These are phyloP conservation scores for Macrostomum cliftonense DNA, from an alignment of 2,888 invertebrate genomes.

Conservation along the genomic window DNA sequence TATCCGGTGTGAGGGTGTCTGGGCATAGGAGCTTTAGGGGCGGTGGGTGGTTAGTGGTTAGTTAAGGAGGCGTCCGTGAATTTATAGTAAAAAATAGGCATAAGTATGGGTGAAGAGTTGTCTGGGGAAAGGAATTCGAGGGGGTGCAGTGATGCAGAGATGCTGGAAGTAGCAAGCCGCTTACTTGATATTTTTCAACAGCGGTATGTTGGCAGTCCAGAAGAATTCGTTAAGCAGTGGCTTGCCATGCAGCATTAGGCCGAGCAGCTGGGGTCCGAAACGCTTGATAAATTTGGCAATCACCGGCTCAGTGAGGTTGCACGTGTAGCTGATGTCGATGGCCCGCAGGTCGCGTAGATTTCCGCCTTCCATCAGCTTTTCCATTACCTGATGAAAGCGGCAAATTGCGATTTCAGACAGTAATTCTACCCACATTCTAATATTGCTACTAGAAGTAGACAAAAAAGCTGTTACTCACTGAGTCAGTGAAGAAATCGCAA, in stretches of 20 bases:
- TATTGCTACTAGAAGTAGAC: not conserved
- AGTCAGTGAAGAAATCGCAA: constrained; percentile 87
- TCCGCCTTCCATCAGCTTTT: constrained; percentile 72
- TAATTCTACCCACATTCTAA: too few species aligned
- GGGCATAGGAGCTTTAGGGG: too few species aligned
- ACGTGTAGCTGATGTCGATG: constrained; percentile 78
- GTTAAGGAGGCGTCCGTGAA: too few species aligned
- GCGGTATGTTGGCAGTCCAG: constrained; percentile 82
- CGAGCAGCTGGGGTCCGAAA: constrained; percentile 69
- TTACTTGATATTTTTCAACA: constrained; percentile 73
- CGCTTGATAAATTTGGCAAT: constrained; percentile 73
- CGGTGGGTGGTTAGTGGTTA: too few species aligned
- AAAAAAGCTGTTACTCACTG: constrained; percentile 40
- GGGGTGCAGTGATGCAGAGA: too few species aligned
- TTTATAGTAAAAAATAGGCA: too few species aligned
- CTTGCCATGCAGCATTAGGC: constrained; percentile 75
- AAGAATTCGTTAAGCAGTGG: constrained; percentile 92
- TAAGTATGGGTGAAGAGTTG: too few species aligned
- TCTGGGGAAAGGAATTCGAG: too few species aligned
- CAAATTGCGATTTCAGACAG: too few species aligned
- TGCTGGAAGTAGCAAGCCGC: too few species aligned
- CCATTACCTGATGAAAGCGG: constrained; percentile 48
- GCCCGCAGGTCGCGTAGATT: constrained; percentile 55
- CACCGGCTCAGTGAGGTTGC: constrained; percentile 77
- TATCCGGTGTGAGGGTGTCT: too few species aligned